Evolutionary conservation across 2,888 invertebrate species (phyloP).

Genomic region (Himalopsyche japonica): DNA sequence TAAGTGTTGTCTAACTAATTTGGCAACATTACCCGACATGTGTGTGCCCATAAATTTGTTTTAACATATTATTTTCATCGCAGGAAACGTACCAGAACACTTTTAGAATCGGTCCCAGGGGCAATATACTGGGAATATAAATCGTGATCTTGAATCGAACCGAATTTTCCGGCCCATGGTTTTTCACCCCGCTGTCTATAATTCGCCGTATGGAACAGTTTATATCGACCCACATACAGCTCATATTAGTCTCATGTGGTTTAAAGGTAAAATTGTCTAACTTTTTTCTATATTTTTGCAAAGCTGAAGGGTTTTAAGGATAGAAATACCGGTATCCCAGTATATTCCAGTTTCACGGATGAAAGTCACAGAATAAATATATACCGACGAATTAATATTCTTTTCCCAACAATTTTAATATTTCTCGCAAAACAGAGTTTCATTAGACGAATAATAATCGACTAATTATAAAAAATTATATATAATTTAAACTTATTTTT

Average conservation of each 20-base stretch:
- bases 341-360: no score
- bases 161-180: background rate
- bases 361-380: no score
- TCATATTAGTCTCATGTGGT: background rate
- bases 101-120: background rate
- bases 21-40: background rate
- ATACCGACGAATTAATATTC: no score
- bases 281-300: background rate
- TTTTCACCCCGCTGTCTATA: background rate
- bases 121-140: background rate
- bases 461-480: no score
- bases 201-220: background rate
- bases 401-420: no score
- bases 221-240: background rate
- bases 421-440: no score
- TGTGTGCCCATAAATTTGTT: background rate
- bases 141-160: background rate
- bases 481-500: no score
- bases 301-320: no score
- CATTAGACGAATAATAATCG: no score
- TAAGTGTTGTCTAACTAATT: background rate
- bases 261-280: background rate
- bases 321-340: no score
- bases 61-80: background rate
- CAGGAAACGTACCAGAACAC: background rate